phyloP scores from a whole-genome alignment of 2,888 invertebrate species.

The Schizotus pectinicornis region DNA sequence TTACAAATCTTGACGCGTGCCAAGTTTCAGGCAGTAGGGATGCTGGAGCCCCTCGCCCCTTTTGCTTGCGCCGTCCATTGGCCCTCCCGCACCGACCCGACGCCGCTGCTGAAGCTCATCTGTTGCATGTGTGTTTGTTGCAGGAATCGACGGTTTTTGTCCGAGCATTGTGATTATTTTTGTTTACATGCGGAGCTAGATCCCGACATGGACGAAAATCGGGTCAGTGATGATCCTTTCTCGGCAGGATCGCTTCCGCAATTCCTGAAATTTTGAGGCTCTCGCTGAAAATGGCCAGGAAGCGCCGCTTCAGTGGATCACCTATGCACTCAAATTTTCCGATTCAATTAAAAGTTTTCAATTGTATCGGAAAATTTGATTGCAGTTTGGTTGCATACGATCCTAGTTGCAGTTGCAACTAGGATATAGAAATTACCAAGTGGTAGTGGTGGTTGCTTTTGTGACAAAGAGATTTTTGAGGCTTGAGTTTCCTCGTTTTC shows the following conservation, averaged over 20 bases:
- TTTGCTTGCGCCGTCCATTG: slow-evolving; percentile 23
- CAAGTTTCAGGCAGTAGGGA: slow-evolving; percentile 55
- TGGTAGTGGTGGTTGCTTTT: no score
- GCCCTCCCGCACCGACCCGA: slow-evolving; percentile 27
- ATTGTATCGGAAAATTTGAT: no score
- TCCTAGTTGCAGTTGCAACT: no score
- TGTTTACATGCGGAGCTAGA: background rate
- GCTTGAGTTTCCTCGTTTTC: no score
- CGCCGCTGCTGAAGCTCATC: slow-evolving; percentile 6
- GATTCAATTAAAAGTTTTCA: no score
- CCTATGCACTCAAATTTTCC: no score
- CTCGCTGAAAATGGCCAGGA: no score
- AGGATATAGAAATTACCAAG: no score
- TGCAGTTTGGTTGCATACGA: no score
- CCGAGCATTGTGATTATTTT: background rate
- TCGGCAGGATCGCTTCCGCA: background rate
- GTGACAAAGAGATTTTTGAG: no score
- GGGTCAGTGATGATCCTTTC: background rate
- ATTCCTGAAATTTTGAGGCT: background rate
- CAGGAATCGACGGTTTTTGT: slow-evolving; percentile 12
- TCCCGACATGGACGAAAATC: background rate
- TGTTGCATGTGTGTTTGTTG: slow-evolving; percentile 10
- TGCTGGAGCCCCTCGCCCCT: slow-evolving; percentile 25
- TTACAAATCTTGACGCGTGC: slow-evolving; percentile 59
- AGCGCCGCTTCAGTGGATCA: no score